These are phyloP conservation scores for Paralvinella palmiformis DNA, from an alignment of 1,140 invertebrate genomes.

Conservation along the genomic window DNA sequence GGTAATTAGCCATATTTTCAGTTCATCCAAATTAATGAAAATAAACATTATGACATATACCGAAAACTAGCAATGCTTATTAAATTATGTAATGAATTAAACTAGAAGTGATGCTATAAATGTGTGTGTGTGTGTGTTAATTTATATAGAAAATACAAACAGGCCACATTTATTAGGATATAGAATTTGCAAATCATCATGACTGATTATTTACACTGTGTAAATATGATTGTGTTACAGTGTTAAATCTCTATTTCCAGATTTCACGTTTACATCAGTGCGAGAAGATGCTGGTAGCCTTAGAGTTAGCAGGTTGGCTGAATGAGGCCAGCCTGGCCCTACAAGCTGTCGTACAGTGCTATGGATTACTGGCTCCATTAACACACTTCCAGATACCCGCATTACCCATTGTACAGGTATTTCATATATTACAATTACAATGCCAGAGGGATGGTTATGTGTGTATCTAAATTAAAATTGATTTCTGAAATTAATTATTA, in stretches of 20 bases:
- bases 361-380: constrained; percentile 47
- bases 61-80: no score
- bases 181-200: no score
- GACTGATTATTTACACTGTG: background rate
- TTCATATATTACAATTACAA: background rate
- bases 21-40: no score
- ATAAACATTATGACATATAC: no score
- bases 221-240: background rate
- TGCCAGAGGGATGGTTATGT: background rate
- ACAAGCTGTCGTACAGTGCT: constrained; percentile 47
- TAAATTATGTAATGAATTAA: no score
- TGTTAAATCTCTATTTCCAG: constrained; percentile 24
- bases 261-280: constrained; percentile 40
- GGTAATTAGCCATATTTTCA: no score
- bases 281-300: constrained; percentile 46
- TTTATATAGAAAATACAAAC: no score
- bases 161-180: no score
- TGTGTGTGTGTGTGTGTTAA: no score
- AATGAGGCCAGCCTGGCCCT: constrained; percentile 47
- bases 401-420: constrained; percentile 45
- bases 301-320: constrained; percentile 48
- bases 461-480: no score
- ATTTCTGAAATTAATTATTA: no score
- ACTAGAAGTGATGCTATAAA: no score
- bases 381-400: constrained; percentile 46